These are phyloP conservation scores for rat (Rattus norvegicus) DNA, from an alignment of 2,113 vertebrate species.

Conservation along the genomic window GRCr8 NC_086020.1:239615001-239615500, in stretches of 20 bases:
- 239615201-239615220: not conserved
- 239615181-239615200: not conserved
- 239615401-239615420: conserved; percentile 28
- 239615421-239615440: conserved; percentile 13
- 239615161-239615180: not conserved
- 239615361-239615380: conserved; percentile 19
- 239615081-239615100: not conserved
- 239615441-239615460: not conserved
- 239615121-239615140: not conserved
- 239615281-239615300: not conserved
- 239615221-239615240: conserved; percentile 34
- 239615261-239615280: not conserved
- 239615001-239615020: not conserved
- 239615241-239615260: not conserved
- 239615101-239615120: not conserved
- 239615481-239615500: conserved; percentile 80
- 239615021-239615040: not conserved
- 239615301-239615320: not conserved
- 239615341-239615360: not conserved
- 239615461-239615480: conserved; percentile 81
- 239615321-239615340: not conserved
- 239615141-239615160: not conserved
- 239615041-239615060: not conserved
- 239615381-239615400: conserved; percentile 1
- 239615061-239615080: not conserved